Evolutionary conservation across 2,888 invertebrate species (phyloP).

Genomic region (Philereme transversata): DNA sequence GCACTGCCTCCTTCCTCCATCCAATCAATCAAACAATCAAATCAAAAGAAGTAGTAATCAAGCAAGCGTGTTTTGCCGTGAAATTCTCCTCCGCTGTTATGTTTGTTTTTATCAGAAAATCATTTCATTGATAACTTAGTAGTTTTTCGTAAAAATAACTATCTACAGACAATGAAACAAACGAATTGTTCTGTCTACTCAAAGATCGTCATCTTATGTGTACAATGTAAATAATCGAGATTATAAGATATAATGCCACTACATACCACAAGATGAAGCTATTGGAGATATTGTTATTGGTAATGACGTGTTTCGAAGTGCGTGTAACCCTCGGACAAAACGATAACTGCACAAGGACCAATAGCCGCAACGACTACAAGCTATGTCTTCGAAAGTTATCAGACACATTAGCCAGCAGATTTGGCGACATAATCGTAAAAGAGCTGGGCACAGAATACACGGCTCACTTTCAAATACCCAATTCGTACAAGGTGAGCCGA

Average conservation of each 20-base stretch:
- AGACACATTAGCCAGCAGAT: constrained; percentile 63
- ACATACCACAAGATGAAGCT: constrained; percentile 74
- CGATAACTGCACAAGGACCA: constrained; percentile 68
- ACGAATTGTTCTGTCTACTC: constrained; percentile 1
- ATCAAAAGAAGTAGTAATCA: too few species aligned
- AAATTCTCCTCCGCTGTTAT: too few species aligned
- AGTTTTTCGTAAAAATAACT: too few species aligned
- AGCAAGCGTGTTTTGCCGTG: too few species aligned
- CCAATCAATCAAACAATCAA: too few species aligned
- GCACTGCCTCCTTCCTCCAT: too few species aligned
- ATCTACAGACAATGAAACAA: constrained; percentile 6
- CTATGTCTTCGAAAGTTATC: constrained; percentile 65
- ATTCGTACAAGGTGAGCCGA: constrained; percentile 68
- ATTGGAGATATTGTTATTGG: constrained; percentile 66
- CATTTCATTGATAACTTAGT: too few species aligned
- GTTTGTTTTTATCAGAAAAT: too few species aligned
- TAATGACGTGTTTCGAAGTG: constrained; percentile 55
- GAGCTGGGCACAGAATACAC: constrained; percentile 74
- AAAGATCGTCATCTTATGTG: constrained; percentile 3
- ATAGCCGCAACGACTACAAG: constrained; percentile 69
- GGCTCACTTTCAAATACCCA: constrained; percentile 68
- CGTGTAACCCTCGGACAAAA: constrained; percentile 58
- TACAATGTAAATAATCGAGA: constrained; percentile 1
- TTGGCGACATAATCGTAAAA: constrained; percentile 69
- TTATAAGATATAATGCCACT: constrained; percentile 47